phyloP scores from a whole-genome alignment of 1,140 invertebrate species.

The honey bee (Apis mellifera) region DNA sequence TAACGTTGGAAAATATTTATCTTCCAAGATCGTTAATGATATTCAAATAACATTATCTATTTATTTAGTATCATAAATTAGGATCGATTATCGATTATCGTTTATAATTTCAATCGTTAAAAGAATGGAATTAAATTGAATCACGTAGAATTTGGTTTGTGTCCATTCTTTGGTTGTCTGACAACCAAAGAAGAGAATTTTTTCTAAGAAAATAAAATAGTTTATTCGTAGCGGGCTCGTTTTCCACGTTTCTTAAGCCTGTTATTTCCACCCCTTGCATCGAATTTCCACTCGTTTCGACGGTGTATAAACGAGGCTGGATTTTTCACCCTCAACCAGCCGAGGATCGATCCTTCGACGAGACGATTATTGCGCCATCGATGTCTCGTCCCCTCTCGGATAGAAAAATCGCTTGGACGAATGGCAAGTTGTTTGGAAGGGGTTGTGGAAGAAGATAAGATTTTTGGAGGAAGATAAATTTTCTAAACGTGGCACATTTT shows the following conservation, averaged over 20 bases:
- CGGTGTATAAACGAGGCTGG: conserved; percentile 5
- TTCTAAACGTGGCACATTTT: not conserved
- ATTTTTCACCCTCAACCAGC: conserved; percentile 31
- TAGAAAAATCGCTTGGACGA: not conserved
- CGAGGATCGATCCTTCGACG: conserved; percentile 5
- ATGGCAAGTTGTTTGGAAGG: not conserved
- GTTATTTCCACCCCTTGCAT: not conserved
- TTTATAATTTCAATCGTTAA: no score
- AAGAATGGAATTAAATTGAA: not conserved
- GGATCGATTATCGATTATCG: no score
- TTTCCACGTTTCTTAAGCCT: conserved; percentile 8
- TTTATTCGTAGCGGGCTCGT: not conserved
- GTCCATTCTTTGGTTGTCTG: not conserved
- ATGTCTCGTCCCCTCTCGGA: not conserved
- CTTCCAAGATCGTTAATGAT: no score
- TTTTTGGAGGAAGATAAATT: not conserved
- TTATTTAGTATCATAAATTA: no score
- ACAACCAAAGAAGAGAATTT: not conserved
- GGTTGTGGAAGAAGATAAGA: not conserved
- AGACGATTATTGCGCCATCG: not conserved
- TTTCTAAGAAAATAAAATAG: no score
- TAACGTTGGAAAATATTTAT: no score
- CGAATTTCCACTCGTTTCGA: conserved; percentile 17
- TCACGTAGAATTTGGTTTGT: not conserved
- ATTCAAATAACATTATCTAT: no score